These are phyloP conservation scores for Sarcophaga subvicina DNA, from an alignment of 2,888 invertebrate species.

Conservation along the genomic window DNA sequence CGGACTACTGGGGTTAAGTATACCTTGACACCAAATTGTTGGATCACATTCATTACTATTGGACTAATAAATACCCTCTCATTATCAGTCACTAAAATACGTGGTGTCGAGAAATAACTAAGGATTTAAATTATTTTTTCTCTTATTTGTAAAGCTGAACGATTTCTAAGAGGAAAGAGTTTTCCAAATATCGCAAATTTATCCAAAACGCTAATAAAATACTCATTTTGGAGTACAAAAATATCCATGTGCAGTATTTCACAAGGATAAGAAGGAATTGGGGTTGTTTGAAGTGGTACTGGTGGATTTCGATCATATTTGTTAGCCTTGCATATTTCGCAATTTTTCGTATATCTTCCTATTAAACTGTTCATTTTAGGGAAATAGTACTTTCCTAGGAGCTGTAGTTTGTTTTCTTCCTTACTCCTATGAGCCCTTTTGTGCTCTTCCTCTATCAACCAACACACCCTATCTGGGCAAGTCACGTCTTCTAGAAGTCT, in stretches of 20 bases:
- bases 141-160: conserved; percentile 44
- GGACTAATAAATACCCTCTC: conserved; percentile 54
- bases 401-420: no score
- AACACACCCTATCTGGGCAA: no score
- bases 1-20: conserved; percentile 48
- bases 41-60: conserved; percentile 19
- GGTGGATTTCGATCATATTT: conserved; percentile 26
- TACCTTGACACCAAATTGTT: conserved; percentile 8
- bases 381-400: conserved; percentile 14
- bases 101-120: conserved; percentile 62
- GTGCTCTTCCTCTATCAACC: no score
- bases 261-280: not conserved
- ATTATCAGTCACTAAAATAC: conserved; percentile 61
- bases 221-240: conserved; percentile 20
- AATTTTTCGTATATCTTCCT: not conserved
- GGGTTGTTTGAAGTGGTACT: conserved; percentile 24
- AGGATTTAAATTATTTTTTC: conserved; percentile 57
- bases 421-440: no score
- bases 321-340: conserved; percentile 16
- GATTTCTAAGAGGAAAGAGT: not conserved
- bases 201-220: conserved; percentile 21
- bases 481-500: no score
- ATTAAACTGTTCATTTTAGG: conserved; percentile 23
- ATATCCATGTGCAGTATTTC: no score
- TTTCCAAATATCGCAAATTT: conserved; percentile 18